Base-by-base conservation (phyloP, 2,797 vertebrate genomes). In the Tinamus major region DNA sequence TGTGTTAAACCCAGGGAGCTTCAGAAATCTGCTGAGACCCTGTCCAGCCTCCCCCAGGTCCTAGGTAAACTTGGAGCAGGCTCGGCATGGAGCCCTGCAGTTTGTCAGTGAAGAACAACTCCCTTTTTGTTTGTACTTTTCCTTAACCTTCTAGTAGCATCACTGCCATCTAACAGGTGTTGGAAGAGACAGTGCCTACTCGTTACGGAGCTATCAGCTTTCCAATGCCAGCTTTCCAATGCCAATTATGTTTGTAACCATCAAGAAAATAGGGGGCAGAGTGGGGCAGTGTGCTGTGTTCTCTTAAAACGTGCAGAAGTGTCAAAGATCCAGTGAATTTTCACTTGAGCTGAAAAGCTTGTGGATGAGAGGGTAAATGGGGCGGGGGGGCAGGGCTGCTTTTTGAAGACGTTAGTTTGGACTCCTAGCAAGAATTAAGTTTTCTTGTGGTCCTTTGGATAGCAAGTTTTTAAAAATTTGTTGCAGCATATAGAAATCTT, bases 241-340 rank as follows among this genome's bases (percentile, higher is more conserved):
- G 21, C 72, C 59, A 69, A 13, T 37, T 79, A 33, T 46, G 41
- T 24, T 68, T 78, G 2, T 55, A 44, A 49, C 69, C 68, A 46
- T 64, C 39, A 44, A 76, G 81, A 56, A 56, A 56, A 56, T 10
- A 31, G 53, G 9, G 29, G 29, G 53, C 17, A 18, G 29, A 31
- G 53, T 6, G 29, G 17, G 29, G 9, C 53, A 56, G 29, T 6
- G 6, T 55, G 16, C 9, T 3, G 0, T 21, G 1, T 26, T 3
- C 15, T 79, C 77, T 19, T 9, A 23, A 17, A n/a, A 79, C 37
- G 37, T n/a, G 21, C 21, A 51, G 9, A 33, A 23, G 20, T 65
- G 29, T 24, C 26, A 17, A 13, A 82, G 44, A 77, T 1, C 17
- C 77, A 12, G 26, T 24, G 26, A 87, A 49, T 31, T 61, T 46